Evolutionary conservation across 2,797 vertebrate species (phyloP).

Genomic region (Brachymystax lenok): DNA sequence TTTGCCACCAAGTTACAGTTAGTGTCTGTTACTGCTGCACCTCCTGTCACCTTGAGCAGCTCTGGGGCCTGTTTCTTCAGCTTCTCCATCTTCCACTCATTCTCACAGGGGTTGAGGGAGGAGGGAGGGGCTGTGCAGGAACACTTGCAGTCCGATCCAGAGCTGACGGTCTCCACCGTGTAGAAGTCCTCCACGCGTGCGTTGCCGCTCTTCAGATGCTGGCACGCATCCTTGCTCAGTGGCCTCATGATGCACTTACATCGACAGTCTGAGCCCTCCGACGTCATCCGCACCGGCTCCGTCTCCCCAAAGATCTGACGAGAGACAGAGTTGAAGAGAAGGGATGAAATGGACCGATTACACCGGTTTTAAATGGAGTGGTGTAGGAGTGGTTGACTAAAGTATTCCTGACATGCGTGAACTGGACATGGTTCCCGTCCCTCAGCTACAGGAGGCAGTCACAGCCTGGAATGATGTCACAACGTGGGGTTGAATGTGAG

Average conservation of each 20-base stretch:
- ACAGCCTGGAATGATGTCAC: background rate
- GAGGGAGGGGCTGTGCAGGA: conserved; percentile 93
- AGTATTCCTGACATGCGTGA: background rate
- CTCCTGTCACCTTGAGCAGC: conserved; percentile 84
- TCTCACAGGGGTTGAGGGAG: conserved; percentile 96
- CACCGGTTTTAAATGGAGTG: too few species aligned
- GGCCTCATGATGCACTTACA: conserved; percentile 98
- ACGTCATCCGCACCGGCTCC: conserved; percentile 93
- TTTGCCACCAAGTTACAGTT: background rate
- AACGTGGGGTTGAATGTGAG: background rate
- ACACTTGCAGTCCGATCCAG: conserved; percentile 92
- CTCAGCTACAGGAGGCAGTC: background rate
- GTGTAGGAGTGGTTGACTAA: background rate
- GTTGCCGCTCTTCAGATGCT: conserved; percentile 81
- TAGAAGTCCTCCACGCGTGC: conserved; percentile 91
- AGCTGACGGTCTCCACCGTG: conserved; percentile 96
- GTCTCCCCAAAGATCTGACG: conserved; percentile 85
- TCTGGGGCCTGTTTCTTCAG: conserved; percentile 95
- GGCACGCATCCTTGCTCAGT: conserved; percentile 88
- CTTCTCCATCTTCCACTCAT: conserved; percentile 97
- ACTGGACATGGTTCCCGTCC: background rate
- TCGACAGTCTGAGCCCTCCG: conserved; percentile 95
- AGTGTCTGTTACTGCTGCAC: background rate
- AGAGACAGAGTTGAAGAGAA: background rate
- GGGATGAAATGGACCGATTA: background rate